phyloP scores from a whole-genome alignment of 2,113 vertebrate genomes.

The Vulpes vulpes region DNA sequence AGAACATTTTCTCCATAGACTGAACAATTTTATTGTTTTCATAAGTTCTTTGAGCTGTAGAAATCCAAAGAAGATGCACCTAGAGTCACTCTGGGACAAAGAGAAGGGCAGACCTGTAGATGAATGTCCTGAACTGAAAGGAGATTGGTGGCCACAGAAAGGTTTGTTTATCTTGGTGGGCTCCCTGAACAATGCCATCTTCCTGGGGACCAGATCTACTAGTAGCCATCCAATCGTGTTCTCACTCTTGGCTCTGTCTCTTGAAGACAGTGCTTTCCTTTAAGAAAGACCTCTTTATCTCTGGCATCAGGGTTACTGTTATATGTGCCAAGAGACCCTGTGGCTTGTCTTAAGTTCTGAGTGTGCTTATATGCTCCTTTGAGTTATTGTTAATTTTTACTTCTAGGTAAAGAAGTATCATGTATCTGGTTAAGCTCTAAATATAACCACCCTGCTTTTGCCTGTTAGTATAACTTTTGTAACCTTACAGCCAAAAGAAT shows the following conservation, averaged over 20 bases:
- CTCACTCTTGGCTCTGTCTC: not conserved
- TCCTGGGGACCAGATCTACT: not conserved
- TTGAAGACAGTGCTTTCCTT: conserved; percentile 34
- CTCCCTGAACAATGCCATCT: not conserved
- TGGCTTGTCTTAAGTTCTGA: not conserved
- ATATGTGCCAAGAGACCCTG: not conserved
- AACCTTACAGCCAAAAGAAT: not conserved
- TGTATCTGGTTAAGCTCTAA: not conserved
- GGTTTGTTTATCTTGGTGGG: not conserved
- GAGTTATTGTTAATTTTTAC: conserved; percentile 13
- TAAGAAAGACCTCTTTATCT: conserved; percentile 31
- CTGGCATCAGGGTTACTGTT: not conserved
- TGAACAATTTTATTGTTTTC: conserved; percentile 20
- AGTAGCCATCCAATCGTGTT: not conserved
- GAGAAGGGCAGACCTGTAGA: not conserved
- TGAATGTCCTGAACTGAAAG: not conserved
- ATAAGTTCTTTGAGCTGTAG: not conserved
- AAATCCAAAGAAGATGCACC: not conserved
- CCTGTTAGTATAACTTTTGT: not conserved
- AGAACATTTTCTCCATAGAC: conserved; percentile 12
- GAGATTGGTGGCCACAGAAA: not conserved
- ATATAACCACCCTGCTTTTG: not conserved
- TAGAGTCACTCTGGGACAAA: conserved; percentile 49
- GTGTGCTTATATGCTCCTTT: conserved; percentile 1
- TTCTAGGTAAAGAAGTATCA: not conserved